Conservation (phyloP, 2,113 vertebrate genomes). For the Phyllopteryx taeniolatus region DNA sequence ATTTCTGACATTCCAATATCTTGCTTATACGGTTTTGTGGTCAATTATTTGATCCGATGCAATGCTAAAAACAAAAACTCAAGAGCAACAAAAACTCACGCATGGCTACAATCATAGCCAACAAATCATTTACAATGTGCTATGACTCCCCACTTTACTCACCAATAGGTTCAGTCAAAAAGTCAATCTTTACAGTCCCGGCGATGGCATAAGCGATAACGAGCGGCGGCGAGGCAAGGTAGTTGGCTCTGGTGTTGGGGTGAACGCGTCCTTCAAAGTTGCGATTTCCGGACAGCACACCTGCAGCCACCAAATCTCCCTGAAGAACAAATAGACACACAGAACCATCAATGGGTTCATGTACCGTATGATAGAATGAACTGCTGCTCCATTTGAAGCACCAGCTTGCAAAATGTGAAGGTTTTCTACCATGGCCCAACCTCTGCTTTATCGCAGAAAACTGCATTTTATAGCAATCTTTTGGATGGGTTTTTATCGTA, state of each 20-base stretch:
- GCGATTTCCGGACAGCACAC: constrained; percentile 91
- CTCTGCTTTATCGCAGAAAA: too few species aligned
- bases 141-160: constrained; percentile 32
- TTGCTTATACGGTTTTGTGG: too few species aligned
- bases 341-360: background rate
- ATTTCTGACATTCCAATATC: too few species aligned
- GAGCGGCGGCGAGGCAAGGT: constrained; percentile 88
- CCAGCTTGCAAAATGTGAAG: too few species aligned
- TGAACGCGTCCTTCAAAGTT: constrained; percentile 98
- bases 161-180: constrained; percentile 91
- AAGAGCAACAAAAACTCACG: too few species aligned
- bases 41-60: too few species aligned
- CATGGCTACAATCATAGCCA: too few species aligned
- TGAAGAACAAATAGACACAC: constrained; percentile 46
- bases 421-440: too few species aligned
- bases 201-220: constrained; percentile 96
- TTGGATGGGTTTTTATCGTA: too few species aligned
- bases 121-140: background rate
- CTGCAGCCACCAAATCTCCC: constrained; percentile 90
- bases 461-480: too few species aligned
- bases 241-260: constrained; percentile 95
- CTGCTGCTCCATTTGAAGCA: too few species aligned
- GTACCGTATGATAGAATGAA: background rate
- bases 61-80: too few species aligned
- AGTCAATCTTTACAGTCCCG: constrained; percentile 87